phyloP scores from a whole-genome alignment of 2,113 vertebrate species.

The Neodon shergylaensis region DNA sequence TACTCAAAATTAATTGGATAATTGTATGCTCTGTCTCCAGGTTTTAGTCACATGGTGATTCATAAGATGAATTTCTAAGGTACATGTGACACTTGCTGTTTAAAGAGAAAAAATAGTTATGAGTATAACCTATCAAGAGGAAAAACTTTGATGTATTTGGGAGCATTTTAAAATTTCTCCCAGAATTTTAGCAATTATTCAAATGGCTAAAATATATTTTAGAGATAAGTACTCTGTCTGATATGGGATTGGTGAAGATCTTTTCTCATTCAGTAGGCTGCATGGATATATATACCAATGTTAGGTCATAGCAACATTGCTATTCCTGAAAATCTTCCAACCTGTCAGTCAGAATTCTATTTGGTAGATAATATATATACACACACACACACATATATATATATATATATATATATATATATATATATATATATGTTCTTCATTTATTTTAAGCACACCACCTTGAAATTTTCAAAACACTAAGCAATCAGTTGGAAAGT shows the following conservation, averaged over 20 bases:
- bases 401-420: neutral
- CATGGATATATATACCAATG: no score
- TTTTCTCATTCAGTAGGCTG: no score
- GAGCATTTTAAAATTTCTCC: slow-evolving; percentile 33
- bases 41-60: neutral
- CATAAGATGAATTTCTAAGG: slow-evolving; percentile 38
- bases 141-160: neutral
- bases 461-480: neutral
- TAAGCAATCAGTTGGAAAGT: neutral
- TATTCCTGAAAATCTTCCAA: neutral
- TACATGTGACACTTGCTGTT: neutral
- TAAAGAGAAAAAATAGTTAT: slow-evolving; percentile 30
- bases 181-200: slow-evolving; percentile 18
- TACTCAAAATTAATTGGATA: slow-evolving; percentile 42
- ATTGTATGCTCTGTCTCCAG: neutral
- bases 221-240: no score
- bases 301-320: neutral
- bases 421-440: neutral
- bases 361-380: neutral
- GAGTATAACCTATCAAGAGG: neutral
- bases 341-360: neutral
- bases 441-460: neutral
- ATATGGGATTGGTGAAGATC: no score
- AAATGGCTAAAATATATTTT: slow-evolving; percentile 7
- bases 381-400: no score